Conservation (phyloP, 2,113 vertebrate species). For the Siphamia tubifer region DNA sequence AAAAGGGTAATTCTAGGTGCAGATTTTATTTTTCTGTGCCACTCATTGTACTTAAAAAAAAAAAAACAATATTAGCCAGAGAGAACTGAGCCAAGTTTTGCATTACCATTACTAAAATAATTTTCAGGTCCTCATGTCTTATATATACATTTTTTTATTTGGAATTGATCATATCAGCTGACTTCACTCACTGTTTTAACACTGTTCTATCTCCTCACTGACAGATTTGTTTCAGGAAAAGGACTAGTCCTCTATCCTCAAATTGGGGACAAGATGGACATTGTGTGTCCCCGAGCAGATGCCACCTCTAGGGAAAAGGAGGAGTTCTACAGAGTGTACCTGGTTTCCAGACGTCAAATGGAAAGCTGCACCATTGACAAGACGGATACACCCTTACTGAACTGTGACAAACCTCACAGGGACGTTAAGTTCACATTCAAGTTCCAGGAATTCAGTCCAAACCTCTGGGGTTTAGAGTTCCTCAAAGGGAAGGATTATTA, state of each 20-base stretch:
- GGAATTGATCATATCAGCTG: no score
- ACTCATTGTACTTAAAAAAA: no score
- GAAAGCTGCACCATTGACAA: constrained; percentile 91
- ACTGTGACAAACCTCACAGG: constrained; percentile 94
- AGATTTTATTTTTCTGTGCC: no score
- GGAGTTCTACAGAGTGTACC: constrained; percentile 96
- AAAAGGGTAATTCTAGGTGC: no score
- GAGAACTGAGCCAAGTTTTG: no score
- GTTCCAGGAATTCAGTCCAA: constrained; percentile 99
- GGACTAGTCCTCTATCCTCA: constrained; percentile 96
- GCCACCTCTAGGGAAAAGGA: constrained; percentile 85
- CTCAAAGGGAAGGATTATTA: constrained; percentile 94
- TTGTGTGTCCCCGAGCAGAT: constrained; percentile 93
- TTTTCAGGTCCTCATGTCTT: no score
- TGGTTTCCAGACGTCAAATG: constrained; percentile 93
- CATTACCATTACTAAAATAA: no score
- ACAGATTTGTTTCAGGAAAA: constrained; percentile 90
- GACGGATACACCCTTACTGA: constrained; percentile 91
- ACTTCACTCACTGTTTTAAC: no score
- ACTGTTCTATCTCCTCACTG: neutral
- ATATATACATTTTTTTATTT: no score
- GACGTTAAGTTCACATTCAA: constrained; percentile 99
- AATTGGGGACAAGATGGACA: constrained; percentile 99
- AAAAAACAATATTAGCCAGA: no score
- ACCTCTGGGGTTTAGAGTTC: constrained; percentile 98